Base-by-base conservation (phyloP, 1,140 invertebrate species). In the Lepidotrigona ventralis region DNA sequence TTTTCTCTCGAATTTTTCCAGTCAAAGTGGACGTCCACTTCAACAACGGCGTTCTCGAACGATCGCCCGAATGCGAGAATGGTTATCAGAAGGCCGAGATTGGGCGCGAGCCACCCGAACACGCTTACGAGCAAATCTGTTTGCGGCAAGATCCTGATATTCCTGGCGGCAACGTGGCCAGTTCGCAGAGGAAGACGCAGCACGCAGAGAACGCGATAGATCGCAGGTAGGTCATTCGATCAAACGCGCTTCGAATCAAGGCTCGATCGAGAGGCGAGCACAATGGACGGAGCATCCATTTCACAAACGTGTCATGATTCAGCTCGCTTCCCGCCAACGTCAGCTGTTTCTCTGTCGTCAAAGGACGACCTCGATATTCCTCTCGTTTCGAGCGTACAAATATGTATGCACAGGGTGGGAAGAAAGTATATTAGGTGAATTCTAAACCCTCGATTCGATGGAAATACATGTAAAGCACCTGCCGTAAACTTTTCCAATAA, bases 1-100 rank as follows among this genome's bases (percentile, higher is more conserved):
- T 33, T 23, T n/a, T 88, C n/a, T n/a, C n/a, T n/a, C 81, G 46
- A 26, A 39, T 56, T 92, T 92, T 51, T 9, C 90, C 90, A 94
- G 94, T 94, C 90, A 94, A 94, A 93, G 94, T 94, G 86, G 94
- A 94, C 88, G 93, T 94, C 80, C 94, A 94, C 90, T 91, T 93
- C 85, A 93, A 93, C 90, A 93, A 93, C 87, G 91, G 90, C 66
- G 90, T 75, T 53, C 76, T 73, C 75, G 76, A 85, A 15, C 68
- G 81, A 58, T 70, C 83, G 53, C 86, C 91, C 73, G 85, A 33
- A 33, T 33, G 92, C 64, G 88, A 88, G 76, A 94, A 93, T 85
- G 93, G 92, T 89, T 92, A 90, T 74, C 39, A 46, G 39, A 92
- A 90, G 75, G 91, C 92, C 46, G 92, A 94, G 74, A 77, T 89